A percentile compares a stretch with the other conserved stretches of the same genome.
Conservation (phyloP, 1,140 invertebrate species). For the Lysiphlebus fabarum region DNA sequence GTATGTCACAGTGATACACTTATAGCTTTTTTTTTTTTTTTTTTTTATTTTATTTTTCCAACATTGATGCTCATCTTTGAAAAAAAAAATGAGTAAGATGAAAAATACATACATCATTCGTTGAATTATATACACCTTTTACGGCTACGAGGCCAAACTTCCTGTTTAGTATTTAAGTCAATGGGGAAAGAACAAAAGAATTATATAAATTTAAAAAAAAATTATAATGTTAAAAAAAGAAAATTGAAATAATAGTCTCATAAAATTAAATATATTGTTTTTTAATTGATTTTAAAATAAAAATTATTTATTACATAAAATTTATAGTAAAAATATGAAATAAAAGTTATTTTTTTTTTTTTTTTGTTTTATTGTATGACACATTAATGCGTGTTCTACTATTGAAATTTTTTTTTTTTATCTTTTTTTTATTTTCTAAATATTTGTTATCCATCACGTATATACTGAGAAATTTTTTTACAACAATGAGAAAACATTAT, state of each 20-base stretch:
- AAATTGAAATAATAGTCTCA: no score
- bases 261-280: no score
- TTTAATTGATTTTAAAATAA: no score
- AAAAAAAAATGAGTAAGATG: not conserved
- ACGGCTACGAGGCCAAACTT: not conserved
- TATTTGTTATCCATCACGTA: constrained; percentile 8
- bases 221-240: no score
- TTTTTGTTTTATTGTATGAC: no score
- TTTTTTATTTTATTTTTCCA: not conserved
- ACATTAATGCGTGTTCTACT: no score
- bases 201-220: not conserved
- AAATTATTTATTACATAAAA: no score
- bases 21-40: not conserved
- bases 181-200: not conserved
- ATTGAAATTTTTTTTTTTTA: not conserved
- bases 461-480: constrained; percentile 15
- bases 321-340: no score
- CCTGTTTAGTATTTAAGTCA: constrained; percentile 7
- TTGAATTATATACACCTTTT: not conserved
- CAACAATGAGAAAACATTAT: constrained; percentile 4
- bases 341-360: no score
- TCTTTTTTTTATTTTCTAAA: not conserved
- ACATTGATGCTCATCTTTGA: not conserved
- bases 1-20: constrained; percentile 22
- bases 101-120: not conserved